Evolutionary conservation across 2,113 vertebrate genomes (phyloP).

Genomic region (Conger conger): DNA sequence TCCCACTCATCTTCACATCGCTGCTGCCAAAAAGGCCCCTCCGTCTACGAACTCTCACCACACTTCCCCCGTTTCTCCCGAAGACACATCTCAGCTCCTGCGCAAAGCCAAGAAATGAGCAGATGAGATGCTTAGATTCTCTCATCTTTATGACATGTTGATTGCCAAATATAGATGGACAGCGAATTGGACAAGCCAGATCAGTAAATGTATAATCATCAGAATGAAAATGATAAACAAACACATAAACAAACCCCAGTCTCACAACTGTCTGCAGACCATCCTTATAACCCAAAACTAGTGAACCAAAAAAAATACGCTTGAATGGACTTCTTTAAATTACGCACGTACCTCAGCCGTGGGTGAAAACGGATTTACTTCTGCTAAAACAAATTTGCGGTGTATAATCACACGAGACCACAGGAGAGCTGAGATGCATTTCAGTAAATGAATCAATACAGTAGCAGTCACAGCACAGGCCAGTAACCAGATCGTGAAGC

Average conservation of each 20-base stretch:
- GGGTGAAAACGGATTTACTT: not conserved
- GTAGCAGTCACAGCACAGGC: slow-evolving; percentile 50
- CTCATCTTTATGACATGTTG: not conserved
- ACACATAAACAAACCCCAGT: not conserved
- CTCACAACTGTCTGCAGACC: not conserved
- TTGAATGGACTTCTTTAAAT: slow-evolving; percentile 34
- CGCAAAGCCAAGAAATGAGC: not conserved
- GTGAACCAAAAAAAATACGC: slow-evolving; percentile 38
- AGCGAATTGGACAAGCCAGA: not conserved
- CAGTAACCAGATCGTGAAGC: slow-evolving; percentile 58
- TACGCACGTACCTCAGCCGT: slow-evolving; percentile 35
- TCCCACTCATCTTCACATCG: not conserved
- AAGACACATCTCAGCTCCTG: not conserved
- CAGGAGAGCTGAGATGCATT: not conserved
- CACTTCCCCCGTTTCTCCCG: not conserved
- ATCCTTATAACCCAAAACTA: not conserved
- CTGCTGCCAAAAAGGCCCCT: not conserved
- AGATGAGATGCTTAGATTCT: not conserved
- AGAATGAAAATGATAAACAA: not conserved
- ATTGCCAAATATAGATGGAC: not conserved
- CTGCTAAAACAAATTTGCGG: slow-evolving; percentile 45
- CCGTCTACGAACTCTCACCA: not conserved
- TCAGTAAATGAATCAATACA: slow-evolving; percentile 22
- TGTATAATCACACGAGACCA: slow-evolving; percentile 44
- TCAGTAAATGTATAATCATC: not conserved